Evolutionary conservation across 2,113 vertebrate genomes (phyloP).

Genomic region (Neodon shergylaensis): DNA sequence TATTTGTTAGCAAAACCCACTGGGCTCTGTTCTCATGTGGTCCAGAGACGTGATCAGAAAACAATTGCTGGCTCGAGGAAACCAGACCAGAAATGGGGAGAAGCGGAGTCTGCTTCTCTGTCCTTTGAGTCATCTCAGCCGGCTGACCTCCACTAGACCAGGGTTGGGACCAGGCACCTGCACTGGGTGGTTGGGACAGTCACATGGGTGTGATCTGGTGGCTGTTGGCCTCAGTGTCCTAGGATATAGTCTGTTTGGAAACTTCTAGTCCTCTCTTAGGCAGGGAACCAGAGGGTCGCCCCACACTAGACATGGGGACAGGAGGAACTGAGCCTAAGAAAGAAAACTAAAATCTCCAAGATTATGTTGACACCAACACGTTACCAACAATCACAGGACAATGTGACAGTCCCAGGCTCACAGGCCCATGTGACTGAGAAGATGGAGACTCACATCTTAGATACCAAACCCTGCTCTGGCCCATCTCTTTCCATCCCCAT

Average conservation of each 20-base stretch:
- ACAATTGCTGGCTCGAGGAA: neutral
- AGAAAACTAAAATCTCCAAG: neutral
- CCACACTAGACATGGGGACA: neutral
- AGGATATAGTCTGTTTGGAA: neutral
- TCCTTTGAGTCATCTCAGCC: neutral
- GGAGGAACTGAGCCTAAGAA: neutral
- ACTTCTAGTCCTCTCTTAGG: accelerated
- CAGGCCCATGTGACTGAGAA: neutral
- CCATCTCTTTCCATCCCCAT: neutral
- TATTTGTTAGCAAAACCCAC: neutral
- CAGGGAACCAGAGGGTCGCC: neutral
- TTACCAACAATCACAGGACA: accelerated
- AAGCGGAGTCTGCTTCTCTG: neutral
- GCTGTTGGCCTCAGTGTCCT: accelerated
- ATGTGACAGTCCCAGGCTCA: neutral
- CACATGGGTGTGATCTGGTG: neutral
- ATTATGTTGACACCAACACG: accelerated
- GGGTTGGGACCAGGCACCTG: neutral
- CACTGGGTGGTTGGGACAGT: accelerated
- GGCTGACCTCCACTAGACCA: neutral
- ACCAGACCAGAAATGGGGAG: slow-evolving; percentile 17
- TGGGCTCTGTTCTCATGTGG: neutral
- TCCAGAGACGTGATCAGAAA: slow-evolving; percentile 2
- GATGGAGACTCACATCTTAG: neutral
- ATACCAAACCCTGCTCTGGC: accelerated